Base-by-base conservation (phyloP, 2,888 invertebrate species). In the Lasioglossum lativentre region DNA sequence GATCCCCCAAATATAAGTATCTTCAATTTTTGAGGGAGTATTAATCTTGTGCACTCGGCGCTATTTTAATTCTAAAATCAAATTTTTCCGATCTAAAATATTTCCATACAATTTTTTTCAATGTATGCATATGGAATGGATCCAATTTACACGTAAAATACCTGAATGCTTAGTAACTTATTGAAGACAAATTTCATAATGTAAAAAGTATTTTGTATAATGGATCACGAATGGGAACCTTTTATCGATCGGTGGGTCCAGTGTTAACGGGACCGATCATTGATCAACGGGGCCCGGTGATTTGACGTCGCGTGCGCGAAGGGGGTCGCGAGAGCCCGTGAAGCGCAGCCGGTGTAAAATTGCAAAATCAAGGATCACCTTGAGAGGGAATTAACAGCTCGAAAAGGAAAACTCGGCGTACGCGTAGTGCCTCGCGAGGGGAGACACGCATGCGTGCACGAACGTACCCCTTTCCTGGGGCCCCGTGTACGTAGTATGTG, bases 401-500 rank as follows among this genome's bases (percentile, higher is more conserved):
- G 81, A 82, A 73, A 78, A 78, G 83, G 86, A 86, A 82, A 83
- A 85, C 80, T 47, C 63, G 38, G 56, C 40, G 63, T 59, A 71
- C 59, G 63, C 47, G 63, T 40, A 71, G 38, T 70, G 74, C 27
- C 83, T 3, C 52, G 42, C 27, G 80, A 78, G 81, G 87, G 90
- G 89, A 87, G 90, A 90, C 87, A 90, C 90, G 89, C 89, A 90
- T 90, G 90, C 90, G 68, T 89, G 89, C 85, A 72, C 89, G 90
- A 84, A 80, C 78, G 78, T 84, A 86, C 79, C 82, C 79, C 52
- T 71, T 78, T 42, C 52, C 34, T 34, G 83, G 80, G 83, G 72
- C 34, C 34, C 66, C 52, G 52, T 23, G 23, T 4, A 66, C 85
- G 83, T 30, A 56, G 34, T 38, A 38, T 8, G 38, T 19, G 38